Base-by-base conservation (phyloP, 2,113 vertebrate species). In the Morphnarchus princeps region DNA sequence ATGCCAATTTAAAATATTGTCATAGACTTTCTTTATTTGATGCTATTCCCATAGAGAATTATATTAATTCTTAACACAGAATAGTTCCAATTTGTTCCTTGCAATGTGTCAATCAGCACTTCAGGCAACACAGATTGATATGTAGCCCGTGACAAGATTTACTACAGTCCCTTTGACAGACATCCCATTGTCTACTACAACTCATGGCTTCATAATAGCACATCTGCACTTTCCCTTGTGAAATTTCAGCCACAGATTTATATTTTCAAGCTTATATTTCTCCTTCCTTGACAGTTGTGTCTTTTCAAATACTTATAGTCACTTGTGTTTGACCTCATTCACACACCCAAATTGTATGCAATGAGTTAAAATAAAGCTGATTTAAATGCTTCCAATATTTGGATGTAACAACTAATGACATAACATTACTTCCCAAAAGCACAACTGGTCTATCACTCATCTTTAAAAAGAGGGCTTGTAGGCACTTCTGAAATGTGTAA, bases 171-270 rank as follows among this genome's bases (percentile, higher is more conserved):
- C 43, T 72, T 81, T 54, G 29, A 50, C 18, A 84, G n/a, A 87
- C 1, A 26, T 42, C 7, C 11, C 11, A 14, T n/a, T 47, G 17
- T 21, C 83, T 49, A 2, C 18, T 47, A 22, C 66, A 86, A 43
- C 12, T 66, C 0, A 0, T 54, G 14, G 13, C 19, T 67, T 89
- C 25, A 10, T 28, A 82, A 74, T 2, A 45, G 9, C 3, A 3
- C 3, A 32, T 17, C 43, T 72, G 31, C 32, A 31, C 16, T 76
- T 49, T 54, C 40, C 18, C 15, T 29, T 32, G 28, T 59, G n/a
- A 47, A n/a, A 81, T 69, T 91, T 82, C 62, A 88, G 17, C 18
- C 42, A 58, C 18, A 80, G 9, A 19, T 80, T 79, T 74, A 4
- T 31, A 66, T 61, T 91, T 73, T 55, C 79, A 83, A 66, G 49